Base-by-base conservation (phyloP, 2,888 invertebrate species). In the Ditula angustiorana region DNA sequence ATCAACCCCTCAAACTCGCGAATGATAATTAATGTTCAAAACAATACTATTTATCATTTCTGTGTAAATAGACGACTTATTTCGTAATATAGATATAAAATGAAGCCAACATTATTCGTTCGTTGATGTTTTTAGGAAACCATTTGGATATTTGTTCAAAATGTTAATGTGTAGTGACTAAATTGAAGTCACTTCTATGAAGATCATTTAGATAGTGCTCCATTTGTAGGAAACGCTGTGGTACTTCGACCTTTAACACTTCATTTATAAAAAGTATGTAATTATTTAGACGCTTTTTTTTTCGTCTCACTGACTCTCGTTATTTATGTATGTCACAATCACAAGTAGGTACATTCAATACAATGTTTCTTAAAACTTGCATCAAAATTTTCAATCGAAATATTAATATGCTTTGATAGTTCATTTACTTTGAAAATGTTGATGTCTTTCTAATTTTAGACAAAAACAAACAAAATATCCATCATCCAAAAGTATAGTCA, bases 21-120 rank as follows among this genome's bases (percentile, higher is more conserved):
- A 83, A 81, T 75, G 82, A 84, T 84, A 82, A 83, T 71, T 74
- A 72, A 77, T 76, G 77, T 81, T 78, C 72, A 83, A 82, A 85
- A 86, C 82, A 84, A 82, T 83, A 77, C 73, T 74, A 75, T 74
- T 81, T 81, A 83, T 81, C 78, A 62, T 67, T 74, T 72, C 80
- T 80, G 78, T 77, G 77, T 83, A 82, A 86, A 74, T 74, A 78
- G 74, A 70, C 69, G 71, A 68, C 67, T 69, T 64, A 57, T 60
- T 64, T 63, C 62, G 50, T 52, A 59, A 66, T 58, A 41, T 24
- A 49, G 49, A 49, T 50, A 52, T 21, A 41, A 35, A 46, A 24
- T 52, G 26, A 53, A 60, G 37, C n/a, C 19, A 37, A 28, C 5
- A 8, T 35, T 49, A 26, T 50, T 41, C 28, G 26, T n/a, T 53